Evolutionary conservation across 2,797 vertebrate species (phyloP).

Genomic region (Chloroceryle amazona): DNA sequence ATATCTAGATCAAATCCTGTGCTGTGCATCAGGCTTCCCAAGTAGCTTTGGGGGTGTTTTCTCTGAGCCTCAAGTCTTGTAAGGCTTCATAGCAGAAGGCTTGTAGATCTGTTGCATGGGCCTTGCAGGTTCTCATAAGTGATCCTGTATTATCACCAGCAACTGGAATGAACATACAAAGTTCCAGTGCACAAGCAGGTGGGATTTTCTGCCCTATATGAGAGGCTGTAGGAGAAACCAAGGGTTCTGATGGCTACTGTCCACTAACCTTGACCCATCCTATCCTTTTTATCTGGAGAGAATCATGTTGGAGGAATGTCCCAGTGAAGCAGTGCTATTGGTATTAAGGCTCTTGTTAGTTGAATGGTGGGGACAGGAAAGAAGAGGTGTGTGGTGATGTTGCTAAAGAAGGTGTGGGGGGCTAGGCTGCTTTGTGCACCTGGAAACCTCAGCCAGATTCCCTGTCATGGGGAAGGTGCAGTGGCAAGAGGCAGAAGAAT

Average conservation of each 20-base stretch:
- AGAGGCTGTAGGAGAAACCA: not conserved
- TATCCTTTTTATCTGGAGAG: not conserved
- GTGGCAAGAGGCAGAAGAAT: not conserved
- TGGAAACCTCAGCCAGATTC: not conserved
- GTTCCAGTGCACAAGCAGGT: not conserved
- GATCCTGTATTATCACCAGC: not conserved
- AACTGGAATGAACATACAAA: not conserved
- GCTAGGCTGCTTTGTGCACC: not conserved
- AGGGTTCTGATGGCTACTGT: not conserved
- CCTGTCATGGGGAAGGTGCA: not conserved
- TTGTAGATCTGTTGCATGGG: rapidly evolving
- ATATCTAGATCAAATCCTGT: not conserved
- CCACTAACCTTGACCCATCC: not conserved
- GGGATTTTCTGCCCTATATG: not conserved
- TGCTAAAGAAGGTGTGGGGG: not conserved
- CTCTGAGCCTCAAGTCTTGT: not conserved
- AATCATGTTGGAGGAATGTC: not conserved
- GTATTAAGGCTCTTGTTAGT: not conserved
- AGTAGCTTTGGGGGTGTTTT: not conserved
- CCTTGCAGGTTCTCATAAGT: not conserved
- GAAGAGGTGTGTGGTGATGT: not conserved
- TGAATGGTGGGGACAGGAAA: not conserved
- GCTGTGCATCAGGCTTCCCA: not conserved
- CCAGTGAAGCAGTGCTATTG: not conserved
- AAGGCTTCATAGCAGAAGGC: not conserved